These are phyloP conservation scores for Dipodomys stephensi DNA, from an alignment of 2,113 vertebrate species.

Conservation along the genomic window DNA sequence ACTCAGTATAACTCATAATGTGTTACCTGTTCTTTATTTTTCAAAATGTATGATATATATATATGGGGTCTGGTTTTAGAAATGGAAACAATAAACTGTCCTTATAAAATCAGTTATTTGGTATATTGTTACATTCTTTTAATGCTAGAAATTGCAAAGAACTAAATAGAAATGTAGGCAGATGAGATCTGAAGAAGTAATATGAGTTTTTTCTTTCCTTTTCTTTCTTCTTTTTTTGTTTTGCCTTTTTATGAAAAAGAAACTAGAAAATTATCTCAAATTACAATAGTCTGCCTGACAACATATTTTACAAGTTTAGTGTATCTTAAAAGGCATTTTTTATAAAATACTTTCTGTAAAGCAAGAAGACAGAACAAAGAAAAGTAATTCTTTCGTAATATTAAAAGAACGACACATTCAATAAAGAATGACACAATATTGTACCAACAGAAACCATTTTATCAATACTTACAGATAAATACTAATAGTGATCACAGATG, in stretches of 20 bases:
- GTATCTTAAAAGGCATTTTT: constrained; percentile 18
- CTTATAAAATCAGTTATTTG: background rate
- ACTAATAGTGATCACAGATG: background rate
- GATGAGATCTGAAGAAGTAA: constrained; percentile 46
- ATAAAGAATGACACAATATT: constrained; percentile 15
- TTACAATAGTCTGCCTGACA: constrained; percentile 45
- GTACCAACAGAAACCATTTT: constrained; percentile 55
- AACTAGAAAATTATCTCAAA: constrained; percentile 35
- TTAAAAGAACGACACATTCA: constrained; percentile 37
- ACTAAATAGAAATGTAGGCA: constrained; percentile 35
- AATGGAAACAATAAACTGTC: constrained; percentile 46
- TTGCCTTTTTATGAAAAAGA: background rate
- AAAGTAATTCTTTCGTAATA: constrained; percentile 33
- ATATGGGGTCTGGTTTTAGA: constrained; percentile 38
- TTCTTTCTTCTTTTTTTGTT: too few relatives aligned
- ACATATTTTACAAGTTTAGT: constrained; percentile 49
- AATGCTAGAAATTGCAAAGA: constrained; percentile 43
- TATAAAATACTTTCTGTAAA: constrained; percentile 35
- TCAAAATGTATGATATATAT: background rate
- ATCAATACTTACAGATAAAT: constrained; percentile 27
- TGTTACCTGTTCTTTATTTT: constrained; percentile 30
- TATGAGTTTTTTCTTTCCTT: background rate
- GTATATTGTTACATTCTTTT: constrained; percentile 46
- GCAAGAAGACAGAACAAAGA: constrained; percentile 43
- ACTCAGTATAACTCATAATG: constrained; percentile 24